Conservation (phyloP, 2,113 vertebrate species). For the Coreoperca whiteheadi region DNA sequence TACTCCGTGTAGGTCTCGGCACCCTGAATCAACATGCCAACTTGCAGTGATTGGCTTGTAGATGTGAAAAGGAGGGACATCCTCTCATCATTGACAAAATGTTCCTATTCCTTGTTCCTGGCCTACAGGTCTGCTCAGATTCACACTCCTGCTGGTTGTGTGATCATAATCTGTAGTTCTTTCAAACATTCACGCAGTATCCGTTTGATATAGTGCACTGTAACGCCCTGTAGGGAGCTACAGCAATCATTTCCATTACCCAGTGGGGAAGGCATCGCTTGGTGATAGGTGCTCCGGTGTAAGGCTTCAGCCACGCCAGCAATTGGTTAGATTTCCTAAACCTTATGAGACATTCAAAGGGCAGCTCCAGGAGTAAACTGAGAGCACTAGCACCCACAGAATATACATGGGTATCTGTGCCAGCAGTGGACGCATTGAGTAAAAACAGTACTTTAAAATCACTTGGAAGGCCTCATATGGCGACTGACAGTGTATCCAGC, state of each 20-base stretch:
- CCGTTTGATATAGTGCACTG: slow-evolving; percentile 17
- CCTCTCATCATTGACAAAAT: not conserved
- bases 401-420: not conserved
- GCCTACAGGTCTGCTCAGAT: slow-evolving; percentile 4
- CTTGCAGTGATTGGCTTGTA: not conserved
- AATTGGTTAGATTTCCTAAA: slow-evolving; percentile 30
- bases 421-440: slow-evolving; percentile 12
- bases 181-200: slow-evolving; percentile 30
- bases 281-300: slow-evolving; percentile 27
- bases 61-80: not conserved
- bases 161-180: slow-evolving; percentile 38
- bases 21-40: slow-evolving; percentile 1
- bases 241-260: slow-evolving; percentile 48
- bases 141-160: slow-evolving; percentile 17
- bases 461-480: slow-evolving; percentile 11
- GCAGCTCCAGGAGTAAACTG: not conserved
- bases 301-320: slow-evolving; percentile 22
- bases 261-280: slow-evolving; percentile 1
- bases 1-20: not conserved
- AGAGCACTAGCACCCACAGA: not conserved
- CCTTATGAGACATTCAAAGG: slow-evolving; percentile 29
- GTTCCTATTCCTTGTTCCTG: not conserved
- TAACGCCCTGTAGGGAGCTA: slow-evolving; percentile 46
- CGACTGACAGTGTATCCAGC: slow-evolving; percentile 4
- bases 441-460: slow-evolving; percentile 18